Percentiles rank a stretch among this genome's conserved stretches.
Evolutionary conservation across 1,140 invertebrate species (phyloP).

Genomic region (Conus betulinus): DNA sequence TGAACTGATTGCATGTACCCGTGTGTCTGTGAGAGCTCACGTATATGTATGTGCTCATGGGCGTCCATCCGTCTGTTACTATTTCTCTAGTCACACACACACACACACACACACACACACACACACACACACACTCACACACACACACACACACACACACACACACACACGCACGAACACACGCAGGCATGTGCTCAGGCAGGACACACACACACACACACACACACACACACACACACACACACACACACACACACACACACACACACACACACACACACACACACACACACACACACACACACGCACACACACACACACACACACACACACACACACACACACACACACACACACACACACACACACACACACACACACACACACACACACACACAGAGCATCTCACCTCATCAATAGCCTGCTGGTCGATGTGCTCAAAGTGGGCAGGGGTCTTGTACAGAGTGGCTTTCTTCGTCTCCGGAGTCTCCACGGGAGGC

Average conservation of each 20-base stretch:
- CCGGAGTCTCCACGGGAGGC: constrained; percentile 64
- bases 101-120: too few relatives aligned
- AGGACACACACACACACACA: constrained; percentile 4
- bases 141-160: not conserved
- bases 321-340: not conserved
- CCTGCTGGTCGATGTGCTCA: constrained; percentile 63
- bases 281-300: constrained; percentile 17
- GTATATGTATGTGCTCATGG: too few relatives aligned
- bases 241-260: constrained; percentile 16
- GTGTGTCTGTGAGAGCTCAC: too few relatives aligned
- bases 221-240: constrained; percentile 1
- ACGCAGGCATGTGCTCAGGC: not conserved
- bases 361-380: constrained; percentile 26
- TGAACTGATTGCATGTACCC: too few relatives aligned
- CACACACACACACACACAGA: not conserved
- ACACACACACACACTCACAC: too few relatives aligned
- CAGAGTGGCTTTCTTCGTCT: constrained; percentile 62
- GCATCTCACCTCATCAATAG: constrained; percentile 60
- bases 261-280: constrained; percentile 26
- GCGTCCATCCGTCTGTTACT: not conserved
- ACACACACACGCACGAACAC: not conserved
- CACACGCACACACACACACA: not conserved
- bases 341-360: constrained; percentile 27
- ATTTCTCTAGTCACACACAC: not conserved
- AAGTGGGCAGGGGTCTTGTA: constrained; percentile 67